Evolutionary conservation across 2,113 vertebrate species (phyloP).

Genomic region (Barbus barbus): DNA sequence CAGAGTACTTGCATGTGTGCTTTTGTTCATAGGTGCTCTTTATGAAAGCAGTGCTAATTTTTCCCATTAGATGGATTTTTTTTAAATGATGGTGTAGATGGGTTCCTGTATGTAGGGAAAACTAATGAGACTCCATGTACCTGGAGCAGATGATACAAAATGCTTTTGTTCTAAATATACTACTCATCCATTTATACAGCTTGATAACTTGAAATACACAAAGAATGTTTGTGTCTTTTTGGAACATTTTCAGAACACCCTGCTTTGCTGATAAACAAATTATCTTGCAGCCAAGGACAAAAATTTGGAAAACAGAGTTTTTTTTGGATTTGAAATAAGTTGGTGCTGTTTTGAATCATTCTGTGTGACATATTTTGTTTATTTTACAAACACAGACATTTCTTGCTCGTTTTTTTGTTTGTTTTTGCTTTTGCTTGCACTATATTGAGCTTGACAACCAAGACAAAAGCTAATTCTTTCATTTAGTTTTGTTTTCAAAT

Average conservation of each 20-base stretch:
- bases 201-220: background rate
- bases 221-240: background rate
- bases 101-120: background rate
- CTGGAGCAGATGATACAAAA: background rate
- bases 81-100: background rate
- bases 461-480: background rate
- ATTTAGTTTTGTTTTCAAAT: background rate
- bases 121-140: background rate
- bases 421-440: no score
- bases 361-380: background rate
- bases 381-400: background rate
- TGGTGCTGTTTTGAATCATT: background rate
- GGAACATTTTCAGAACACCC: background rate
- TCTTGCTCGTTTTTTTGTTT: background rate
- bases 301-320: background rate
- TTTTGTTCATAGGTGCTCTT: slow-evolving; percentile 2
- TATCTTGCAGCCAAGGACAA: background rate
- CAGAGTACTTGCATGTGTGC: background rate
- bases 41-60: background rate
- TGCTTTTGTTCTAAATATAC: slow-evolving; percentile 1
- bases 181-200: background rate
- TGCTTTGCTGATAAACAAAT: background rate
- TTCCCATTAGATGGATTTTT: background rate
- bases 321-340: background rate
- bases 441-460: background rate